Evolutionary conservation across 2,888 invertebrate genomes (phyloP), one percentile per base, ranked within the genome.

Genomic region (Seira sanloemensis): DNA sequence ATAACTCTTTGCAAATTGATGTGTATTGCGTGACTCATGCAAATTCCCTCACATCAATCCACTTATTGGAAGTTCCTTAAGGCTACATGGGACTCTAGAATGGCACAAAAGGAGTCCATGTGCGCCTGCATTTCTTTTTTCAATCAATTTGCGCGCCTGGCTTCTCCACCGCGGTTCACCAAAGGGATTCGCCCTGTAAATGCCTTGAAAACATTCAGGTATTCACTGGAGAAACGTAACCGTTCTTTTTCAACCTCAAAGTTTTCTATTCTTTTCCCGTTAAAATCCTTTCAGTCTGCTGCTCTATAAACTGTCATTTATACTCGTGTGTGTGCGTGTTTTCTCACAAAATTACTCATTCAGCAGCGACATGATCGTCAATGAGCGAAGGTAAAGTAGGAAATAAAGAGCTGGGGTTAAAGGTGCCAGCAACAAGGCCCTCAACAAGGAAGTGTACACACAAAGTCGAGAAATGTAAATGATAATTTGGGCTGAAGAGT

Each of bases 1-100:
- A 84, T 84, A 84, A 84, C 78, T 84, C 84, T 69, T 25, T 78
- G 78, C 78, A 78, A 84, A 84, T 84, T 79, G 78, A 54, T 78
- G 74, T 75, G 68, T 69, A 78, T 83, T 77, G 84, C 84, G 84
- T 84, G 84, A 78, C 84, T 78, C 84, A 84, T 84, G 84, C 78
- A 75, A 84, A 69, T 84, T 84, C 74, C 21, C 69, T 69, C 58
- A 65, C 69, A 69, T 58, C 77, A 78, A 69, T 78, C 69, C 77
- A 69, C 77, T 78, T 78, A 78, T 67, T 69, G 66, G 50, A 50
- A 50, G 46, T 66, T 26, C 75, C 26, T 66, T 66, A 37, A 12
- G 65, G 23, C 26, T 25, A 12, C 19, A 65, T 65, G n/a, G n/a
- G n/a, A n/a, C n/a, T n/a, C n/a, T n/a, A n/a, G n/a, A n/a, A n/a